Percentiles rank a stretch among this genome's conserved stretches.
These are phyloP conservation scores for Diadema setosum DNA, from an alignment of 35 echinoderm and acorn worm species.

Conservation along the genomic window DNA sequence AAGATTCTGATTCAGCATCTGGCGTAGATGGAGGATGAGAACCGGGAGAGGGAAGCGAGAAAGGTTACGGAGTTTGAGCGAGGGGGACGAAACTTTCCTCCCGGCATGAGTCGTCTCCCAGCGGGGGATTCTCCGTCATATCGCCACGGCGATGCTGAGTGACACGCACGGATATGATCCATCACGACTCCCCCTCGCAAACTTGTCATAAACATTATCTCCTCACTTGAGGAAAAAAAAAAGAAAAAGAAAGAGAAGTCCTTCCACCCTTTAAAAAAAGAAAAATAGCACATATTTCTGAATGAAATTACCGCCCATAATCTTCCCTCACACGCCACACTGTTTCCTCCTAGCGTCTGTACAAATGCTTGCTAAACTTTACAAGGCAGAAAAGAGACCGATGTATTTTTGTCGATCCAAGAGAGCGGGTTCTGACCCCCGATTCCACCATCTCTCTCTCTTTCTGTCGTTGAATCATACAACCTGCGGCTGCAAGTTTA, in stretches of 20 bases:
- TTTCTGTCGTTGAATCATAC: too few relatives aligned
- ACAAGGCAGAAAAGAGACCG: too few relatives aligned
- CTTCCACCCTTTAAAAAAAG: too few relatives aligned
- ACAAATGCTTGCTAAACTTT: too few relatives aligned
- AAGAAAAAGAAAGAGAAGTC: not conserved
- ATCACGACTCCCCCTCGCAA: not conserved
- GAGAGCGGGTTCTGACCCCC: too few relatives aligned
- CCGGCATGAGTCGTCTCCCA: not conserved
- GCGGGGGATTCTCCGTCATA: not conserved
- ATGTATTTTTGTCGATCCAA: too few relatives aligned
- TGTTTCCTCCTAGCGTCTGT: not conserved
- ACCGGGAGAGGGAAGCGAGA: not conserved
- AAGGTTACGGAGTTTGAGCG: not conserved
- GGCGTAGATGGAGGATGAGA: not conserved
- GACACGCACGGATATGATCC: not conserved
- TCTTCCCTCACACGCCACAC: slow-evolving; percentile 8
- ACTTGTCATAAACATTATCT: too few relatives aligned
- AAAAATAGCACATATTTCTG: slow-evolving; percentile 17
- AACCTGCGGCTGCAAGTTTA: too few relatives aligned
- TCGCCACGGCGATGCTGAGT: not conserved
- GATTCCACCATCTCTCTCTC: too few relatives aligned
- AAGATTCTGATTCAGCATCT: not conserved
- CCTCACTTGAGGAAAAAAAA: not conserved
- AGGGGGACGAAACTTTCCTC: not conserved
- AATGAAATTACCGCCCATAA: slow-evolving; percentile 12